Conservation (phyloP, 2,888 invertebrate genomes). For the Chrysolina haemoptera region DNA sequence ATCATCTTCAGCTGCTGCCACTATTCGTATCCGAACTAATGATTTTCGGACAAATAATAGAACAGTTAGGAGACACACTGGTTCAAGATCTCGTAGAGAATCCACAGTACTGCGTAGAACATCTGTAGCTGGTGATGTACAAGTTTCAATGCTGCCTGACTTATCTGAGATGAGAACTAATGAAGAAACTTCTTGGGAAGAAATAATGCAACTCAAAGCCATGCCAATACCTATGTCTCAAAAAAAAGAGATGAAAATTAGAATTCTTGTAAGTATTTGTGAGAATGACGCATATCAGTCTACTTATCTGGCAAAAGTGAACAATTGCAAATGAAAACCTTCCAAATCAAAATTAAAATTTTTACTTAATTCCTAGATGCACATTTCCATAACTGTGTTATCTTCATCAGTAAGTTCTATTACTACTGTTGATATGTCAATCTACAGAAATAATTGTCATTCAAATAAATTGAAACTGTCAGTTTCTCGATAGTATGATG, state of each 20-base stretch:
- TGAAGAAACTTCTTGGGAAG: constrained; percentile 88
- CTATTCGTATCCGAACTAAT: constrained; percentile 76
- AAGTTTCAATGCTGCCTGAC: constrained; percentile 84
- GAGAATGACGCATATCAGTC: background rate
- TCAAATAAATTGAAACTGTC: no score
- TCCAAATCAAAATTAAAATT: no score
- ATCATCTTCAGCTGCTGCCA: constrained; percentile 73
- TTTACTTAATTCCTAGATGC: no score
- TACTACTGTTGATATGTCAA: no score
- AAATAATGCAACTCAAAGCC: constrained; percentile 88
- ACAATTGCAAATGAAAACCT: no score
- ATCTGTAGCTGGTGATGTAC: constrained; percentile 68
- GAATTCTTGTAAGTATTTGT: constrained; percentile 77
- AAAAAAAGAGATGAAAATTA: constrained; percentile 84
- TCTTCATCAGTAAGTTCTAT: no score
- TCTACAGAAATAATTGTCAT: no score
- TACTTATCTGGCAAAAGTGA: no score
- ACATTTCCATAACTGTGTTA: no score
- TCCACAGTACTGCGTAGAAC: constrained; percentile 72
- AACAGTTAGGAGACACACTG: constrained; percentile 76
- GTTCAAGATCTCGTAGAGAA: constrained; percentile 71
- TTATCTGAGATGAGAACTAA: constrained; percentile 85
- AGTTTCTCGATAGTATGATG: no score
- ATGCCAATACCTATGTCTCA: constrained; percentile 89
- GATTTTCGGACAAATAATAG: constrained; percentile 74